A percentile compares a stretch with the other conserved stretches of the same genome.
Evolutionary conservation across 2,113 vertebrate species (phyloP).

Genomic region (Chunga burmeisteri): DNA sequence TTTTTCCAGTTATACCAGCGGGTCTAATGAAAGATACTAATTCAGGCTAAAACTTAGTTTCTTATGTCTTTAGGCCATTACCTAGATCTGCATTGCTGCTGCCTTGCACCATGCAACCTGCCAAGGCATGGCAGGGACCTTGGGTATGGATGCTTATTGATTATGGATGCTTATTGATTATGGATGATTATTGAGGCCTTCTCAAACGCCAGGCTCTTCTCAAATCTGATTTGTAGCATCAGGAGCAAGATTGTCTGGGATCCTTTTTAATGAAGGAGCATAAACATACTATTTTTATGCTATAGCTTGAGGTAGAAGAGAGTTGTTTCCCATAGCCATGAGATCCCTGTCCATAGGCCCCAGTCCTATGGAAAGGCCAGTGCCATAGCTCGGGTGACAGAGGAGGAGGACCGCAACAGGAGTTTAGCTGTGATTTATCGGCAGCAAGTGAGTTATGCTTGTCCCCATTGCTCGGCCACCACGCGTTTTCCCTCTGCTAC

Average conservation of each 20-base stretch:
- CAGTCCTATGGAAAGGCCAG: not conserved
- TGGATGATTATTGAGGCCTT: not conserved
- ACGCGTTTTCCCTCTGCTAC: not conserved
- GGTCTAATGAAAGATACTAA: not conserved
- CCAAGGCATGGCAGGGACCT: not conserved
- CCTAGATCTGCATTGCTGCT: not conserved
- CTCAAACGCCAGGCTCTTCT: not conserved
- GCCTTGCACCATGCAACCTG: accelerated
- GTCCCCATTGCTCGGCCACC: not conserved
- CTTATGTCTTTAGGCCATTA: not conserved
- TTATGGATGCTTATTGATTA: not conserved
- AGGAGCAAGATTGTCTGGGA: not conserved
- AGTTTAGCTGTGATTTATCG: not conserved
- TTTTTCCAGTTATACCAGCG: not conserved
- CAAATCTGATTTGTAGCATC: not conserved
- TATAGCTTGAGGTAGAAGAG: not conserved
- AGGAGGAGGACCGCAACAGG: not conserved
- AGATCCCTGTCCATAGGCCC: not conserved
- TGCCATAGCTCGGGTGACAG: not conserved
- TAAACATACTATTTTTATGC: not conserved
- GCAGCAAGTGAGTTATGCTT: not conserved
- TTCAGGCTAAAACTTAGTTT: not conserved
- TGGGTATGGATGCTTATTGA: not conserved
- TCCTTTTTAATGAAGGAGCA: not conserved
- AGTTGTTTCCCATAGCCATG: not conserved